phyloP scores from a whole-genome alignment of 2,888 invertebrate species.

The Lasiommata megera region DNA sequence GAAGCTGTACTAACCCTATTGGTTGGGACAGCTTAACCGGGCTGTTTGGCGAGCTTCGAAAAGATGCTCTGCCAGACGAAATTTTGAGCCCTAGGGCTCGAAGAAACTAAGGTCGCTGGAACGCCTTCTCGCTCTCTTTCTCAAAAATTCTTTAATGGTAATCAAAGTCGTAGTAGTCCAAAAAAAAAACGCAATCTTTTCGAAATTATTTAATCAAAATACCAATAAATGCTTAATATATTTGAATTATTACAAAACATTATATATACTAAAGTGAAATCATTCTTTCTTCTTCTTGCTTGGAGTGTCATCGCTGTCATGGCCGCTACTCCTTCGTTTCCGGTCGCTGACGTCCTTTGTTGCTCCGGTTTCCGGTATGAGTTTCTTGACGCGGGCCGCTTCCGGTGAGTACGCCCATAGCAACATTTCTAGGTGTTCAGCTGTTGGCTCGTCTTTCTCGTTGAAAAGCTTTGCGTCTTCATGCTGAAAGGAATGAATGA shows the following conservation, averaged over 20 bases:
- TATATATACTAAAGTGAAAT: slow-evolving; percentile 16
- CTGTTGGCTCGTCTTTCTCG: slow-evolving; percentile 84
- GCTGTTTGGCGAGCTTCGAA: no score
- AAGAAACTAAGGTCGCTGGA: no score
- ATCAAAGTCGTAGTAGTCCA: no score
- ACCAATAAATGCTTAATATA: slow-evolving; percentile 30
- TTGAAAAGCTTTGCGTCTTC: slow-evolving; percentile 83
- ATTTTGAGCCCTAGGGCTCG: no score
- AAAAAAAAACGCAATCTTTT: no score
- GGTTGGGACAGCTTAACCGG: no score
- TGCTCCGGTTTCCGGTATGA: slow-evolving; percentile 54
- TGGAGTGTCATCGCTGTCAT: slow-evolving; percentile 47
- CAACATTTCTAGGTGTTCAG: slow-evolving; percentile 85
- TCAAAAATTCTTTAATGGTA: no score
- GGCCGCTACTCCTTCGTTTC: slow-evolving; percentile 53
- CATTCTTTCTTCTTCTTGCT: slow-evolving; percentile 59
- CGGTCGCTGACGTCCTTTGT: slow-evolving; percentile 42
- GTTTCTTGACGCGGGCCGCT: slow-evolving; percentile 83
- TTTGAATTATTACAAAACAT: not conserved
- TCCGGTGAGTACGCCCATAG: slow-evolving; percentile 90
- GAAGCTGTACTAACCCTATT: no score
- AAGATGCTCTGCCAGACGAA: no score
- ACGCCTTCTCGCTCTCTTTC: no score
- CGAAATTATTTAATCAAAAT: slow-evolving; percentile 23
- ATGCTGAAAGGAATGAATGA: slow-evolving; percentile 62